phyloP scores from a whole-genome alignment of 2,888 invertebrate genomes.

The Ectropis crepuscularia region DNA sequence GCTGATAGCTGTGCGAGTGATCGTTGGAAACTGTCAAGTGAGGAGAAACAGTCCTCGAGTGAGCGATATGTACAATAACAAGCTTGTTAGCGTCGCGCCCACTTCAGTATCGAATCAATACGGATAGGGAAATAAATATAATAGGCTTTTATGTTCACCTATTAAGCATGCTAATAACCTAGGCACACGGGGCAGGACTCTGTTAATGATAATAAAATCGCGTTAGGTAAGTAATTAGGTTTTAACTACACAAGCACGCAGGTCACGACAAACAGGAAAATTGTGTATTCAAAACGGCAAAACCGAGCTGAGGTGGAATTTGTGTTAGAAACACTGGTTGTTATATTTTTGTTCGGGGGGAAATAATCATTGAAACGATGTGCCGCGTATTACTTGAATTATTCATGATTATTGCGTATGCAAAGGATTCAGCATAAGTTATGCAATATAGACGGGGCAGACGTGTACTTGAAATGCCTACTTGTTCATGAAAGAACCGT shows the following conservation, averaged over 20 bases:
- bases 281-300: conserved; percentile 26
- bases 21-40: conserved; percentile 44
- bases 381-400: conserved; percentile 56
- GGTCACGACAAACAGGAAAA: conserved; percentile 26
- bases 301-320: conserved; percentile 17
- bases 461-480: conserved; percentile 41
- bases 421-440: conserved; percentile 53
- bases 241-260: conserved; percentile 22
- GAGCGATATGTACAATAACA: conserved; percentile 49
- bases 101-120: conserved; percentile 45
- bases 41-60: conserved; percentile 44
- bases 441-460: conserved; percentile 53
- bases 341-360: conserved; percentile 43
- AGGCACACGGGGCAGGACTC: conserved; percentile 39
- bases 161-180: conserved; percentile 46
- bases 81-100: conserved; percentile 50
- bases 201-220: conserved; percentile 43
- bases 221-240: conserved; percentile 32
- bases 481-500: conserved; percentile 35
- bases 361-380: conserved; percentile 42
- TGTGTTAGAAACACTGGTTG: conserved; percentile 33
- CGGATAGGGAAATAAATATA: conserved; percentile 20
- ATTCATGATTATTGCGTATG: conserved; percentile 62
- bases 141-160: conserved; percentile 29
- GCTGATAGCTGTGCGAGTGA: conserved; percentile 62